Evolutionary conservation across 2,888 invertebrate species (phyloP).

Genomic region (Mythimna impura): DNA sequence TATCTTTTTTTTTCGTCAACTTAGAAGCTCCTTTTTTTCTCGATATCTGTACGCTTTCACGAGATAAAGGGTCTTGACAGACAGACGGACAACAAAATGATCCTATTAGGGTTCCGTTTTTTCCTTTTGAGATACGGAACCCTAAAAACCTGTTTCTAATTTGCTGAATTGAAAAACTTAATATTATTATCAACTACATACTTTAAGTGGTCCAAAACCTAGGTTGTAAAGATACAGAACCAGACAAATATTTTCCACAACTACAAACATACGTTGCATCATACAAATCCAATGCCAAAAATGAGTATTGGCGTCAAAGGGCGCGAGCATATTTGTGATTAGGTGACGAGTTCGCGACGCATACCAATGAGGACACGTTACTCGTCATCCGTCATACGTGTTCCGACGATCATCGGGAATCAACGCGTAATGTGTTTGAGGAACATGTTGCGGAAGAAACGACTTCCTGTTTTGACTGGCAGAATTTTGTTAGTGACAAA

Average conservation of each 20-base stretch:
- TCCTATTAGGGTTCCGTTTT: no score
- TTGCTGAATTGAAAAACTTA: no score
- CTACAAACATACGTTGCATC: conserved; percentile 42
- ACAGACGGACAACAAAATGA: no score
- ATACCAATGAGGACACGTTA: conserved; percentile 79
- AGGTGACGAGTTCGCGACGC: conserved; percentile 71
- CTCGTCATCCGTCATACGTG: conserved; percentile 74
- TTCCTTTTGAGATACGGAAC: no score
- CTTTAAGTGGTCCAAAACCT: background rate
- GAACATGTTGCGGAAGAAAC: conserved; percentile 35
- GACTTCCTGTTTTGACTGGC: conserved; percentile 2
- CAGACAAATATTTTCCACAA: conserved; percentile 1
- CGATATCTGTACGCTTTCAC: no score
- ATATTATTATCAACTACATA: no score
- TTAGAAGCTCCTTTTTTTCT: no score
- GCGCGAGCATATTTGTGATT: conserved; percentile 77
- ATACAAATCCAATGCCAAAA: conserved; percentile 47
- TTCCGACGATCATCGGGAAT: conserved; percentile 69
- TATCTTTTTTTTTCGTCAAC: no score
- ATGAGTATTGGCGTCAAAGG: conserved; percentile 62
- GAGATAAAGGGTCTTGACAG: no score
- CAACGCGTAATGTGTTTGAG: conserved; percentile 65
- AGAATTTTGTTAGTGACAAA: background rate
- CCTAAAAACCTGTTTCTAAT: no score
- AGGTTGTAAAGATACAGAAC: background rate